These are phyloP conservation scores for Platerodrilus igneus DNA, from an alignment of 2,888 invertebrate species.

Conservation along the genomic window DNA sequence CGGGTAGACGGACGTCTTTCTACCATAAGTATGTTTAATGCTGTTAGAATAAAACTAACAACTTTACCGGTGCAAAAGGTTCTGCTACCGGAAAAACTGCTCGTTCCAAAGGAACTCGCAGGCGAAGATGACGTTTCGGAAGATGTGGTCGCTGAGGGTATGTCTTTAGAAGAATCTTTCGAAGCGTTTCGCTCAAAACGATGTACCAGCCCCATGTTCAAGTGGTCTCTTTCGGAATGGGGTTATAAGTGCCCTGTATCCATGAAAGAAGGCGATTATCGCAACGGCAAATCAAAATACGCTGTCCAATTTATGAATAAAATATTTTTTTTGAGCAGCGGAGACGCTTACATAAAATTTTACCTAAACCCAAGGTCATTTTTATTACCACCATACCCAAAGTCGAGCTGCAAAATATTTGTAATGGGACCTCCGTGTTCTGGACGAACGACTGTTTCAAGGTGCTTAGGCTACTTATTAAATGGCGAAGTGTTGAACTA, in stretches of 20 bases:
- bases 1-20: constrained; percentile 56
- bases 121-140: constrained; percentile 32
- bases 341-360: constrained; percentile 53
- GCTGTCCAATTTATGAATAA: constrained; percentile 59
- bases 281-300: constrained; percentile 52
- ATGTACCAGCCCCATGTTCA: constrained; percentile 39
- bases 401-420: constrained; percentile 56
- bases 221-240: constrained; percentile 56
- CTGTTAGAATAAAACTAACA: constrained; percentile 48
- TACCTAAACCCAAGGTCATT: constrained; percentile 59
- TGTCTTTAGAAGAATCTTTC: constrained; percentile 40
- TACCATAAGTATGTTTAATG: constrained; percentile 50
- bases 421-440: constrained; percentile 57
- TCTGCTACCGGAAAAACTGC: constrained; percentile 40
- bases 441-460: constrained; percentile 57
- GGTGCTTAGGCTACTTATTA: constrained; percentile 54
- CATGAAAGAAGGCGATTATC: constrained; percentile 52
- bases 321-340: constrained; percentile 56
- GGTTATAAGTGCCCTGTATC: constrained; percentile 60
- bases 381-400: constrained; percentile 54
- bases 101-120: constrained; percentile 19
- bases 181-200: constrained; percentile 35
- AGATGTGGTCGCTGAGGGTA: constrained; percentile 26
- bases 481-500: constrained; percentile 50
- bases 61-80: constrained; percentile 41